Conservation (phyloP, 2,113 vertebrate species). For the Ondatra zibethicus region DNA sequence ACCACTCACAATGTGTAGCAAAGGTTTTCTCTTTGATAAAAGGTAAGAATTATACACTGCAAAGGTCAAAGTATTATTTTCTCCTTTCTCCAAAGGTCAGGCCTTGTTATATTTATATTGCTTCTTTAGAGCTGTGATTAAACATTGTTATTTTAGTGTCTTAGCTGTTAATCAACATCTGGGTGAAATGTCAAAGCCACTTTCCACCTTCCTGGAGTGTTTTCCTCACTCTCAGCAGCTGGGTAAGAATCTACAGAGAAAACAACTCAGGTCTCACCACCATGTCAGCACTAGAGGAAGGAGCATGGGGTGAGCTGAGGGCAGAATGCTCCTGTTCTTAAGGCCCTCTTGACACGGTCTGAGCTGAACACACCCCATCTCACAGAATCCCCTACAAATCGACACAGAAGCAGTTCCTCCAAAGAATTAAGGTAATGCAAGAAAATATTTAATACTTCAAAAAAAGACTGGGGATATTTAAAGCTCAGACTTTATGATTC, state of each 20-base stretch:
- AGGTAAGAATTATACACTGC: conserved; percentile 68
- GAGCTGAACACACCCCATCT: background rate
- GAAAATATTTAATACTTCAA: background rate
- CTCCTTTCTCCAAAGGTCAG: conserved; percentile 64
- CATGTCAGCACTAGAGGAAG: background rate
- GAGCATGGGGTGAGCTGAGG: background rate
- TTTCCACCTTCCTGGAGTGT: conserved; percentile 68
- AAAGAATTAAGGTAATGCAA: conserved; percentile 8
- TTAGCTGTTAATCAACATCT: conserved; percentile 79
- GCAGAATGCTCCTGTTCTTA: background rate
- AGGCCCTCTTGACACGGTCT: background rate
- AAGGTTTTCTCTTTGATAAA: conserved; percentile 66
- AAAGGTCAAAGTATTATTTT: conserved; percentile 76
- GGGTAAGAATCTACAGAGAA: conserved; percentile 49
- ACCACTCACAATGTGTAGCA: background rate
- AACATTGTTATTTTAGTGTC: conserved; percentile 65
- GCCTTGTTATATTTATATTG: conserved; percentile 64
- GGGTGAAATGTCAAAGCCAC: conserved; percentile 69
- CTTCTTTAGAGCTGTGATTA: conserved; percentile 77
- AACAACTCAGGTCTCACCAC: background rate
- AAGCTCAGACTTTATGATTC: background rate
- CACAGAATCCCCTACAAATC: background rate
- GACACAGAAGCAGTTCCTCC: background rate
- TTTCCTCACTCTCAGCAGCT: conserved; percentile 64
- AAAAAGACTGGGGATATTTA: background rate